These are phyloP conservation scores for Pemphigus obesinymphae DNA, from an alignment of 1,140 invertebrate species.

Conservation along the genomic window DNA sequence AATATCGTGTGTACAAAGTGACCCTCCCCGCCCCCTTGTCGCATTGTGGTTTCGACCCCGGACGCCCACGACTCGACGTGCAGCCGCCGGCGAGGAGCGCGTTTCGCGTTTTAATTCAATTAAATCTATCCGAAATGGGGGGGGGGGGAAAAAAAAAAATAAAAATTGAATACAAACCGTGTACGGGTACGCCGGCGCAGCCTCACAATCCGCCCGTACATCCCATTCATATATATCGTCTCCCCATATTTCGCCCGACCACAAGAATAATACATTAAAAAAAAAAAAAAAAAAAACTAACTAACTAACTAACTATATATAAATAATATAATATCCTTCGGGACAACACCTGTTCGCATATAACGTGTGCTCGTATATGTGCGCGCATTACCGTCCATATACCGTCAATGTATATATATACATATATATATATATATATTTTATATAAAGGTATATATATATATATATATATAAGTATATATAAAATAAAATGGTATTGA, in stretches of 20 bases:
- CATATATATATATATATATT: neutral
- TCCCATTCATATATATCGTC: too few relatives aligned
- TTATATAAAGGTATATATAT: neutral
- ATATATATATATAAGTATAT: neutral
- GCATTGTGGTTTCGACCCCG: constrained; percentile 37
- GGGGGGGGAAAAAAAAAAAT: too few relatives aligned
- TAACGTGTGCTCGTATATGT: neutral
- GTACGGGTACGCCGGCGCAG: too few relatives aligned
- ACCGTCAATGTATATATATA: neutral
- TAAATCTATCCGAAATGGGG: constrained; percentile 38
- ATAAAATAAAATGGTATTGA: neutral
- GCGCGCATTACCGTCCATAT: neutral
- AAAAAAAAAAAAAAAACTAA: too few relatives aligned
- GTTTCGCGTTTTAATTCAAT: constrained; percentile 39
- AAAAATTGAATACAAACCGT: too few relatives aligned
- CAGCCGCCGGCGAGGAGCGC: too few relatives aligned
- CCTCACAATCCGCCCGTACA: too few relatives aligned
- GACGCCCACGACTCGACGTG: constrained; percentile 19
- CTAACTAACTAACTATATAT: too few relatives aligned
- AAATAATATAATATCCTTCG: neutral
- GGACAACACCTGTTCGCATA: constrained; percentile 3
- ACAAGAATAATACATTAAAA: too few relatives aligned
- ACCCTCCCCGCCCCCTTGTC: too few relatives aligned
- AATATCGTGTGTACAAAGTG: neutral
- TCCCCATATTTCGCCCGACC: too few relatives aligned